Evolutionary conservation across 2,888 invertebrate genomes (phyloP).

Genomic region (Drosophila vallismaia): DNA sequence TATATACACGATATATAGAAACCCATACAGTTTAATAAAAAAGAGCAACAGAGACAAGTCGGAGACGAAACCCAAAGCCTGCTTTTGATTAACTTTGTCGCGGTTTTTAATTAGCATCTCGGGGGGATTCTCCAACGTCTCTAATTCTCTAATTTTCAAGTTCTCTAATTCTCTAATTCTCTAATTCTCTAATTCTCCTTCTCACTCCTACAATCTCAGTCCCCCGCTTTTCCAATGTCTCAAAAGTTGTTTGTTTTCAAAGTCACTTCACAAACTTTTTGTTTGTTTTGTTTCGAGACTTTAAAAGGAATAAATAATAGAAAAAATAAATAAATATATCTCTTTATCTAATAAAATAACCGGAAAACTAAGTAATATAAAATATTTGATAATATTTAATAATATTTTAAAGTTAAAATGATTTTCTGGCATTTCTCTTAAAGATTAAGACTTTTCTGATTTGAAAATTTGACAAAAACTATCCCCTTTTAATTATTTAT

Average conservation of each 20-base stretch:
- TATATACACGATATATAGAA: background rate
- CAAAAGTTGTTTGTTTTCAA: slow-evolving; percentile 2
- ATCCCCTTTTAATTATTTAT: too few species aligned
- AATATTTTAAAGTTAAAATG: too few species aligned
- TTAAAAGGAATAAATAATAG: background rate
- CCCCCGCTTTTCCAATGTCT: too few species aligned
- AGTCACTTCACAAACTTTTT: slow-evolving; percentile 22
- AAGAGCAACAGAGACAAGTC: background rate
- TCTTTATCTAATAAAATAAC: too few species aligned
- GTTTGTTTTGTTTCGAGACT: slow-evolving; percentile 1
- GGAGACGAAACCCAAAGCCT: slow-evolving; percentile 1
- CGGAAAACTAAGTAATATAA: too few species aligned
- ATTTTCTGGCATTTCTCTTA: too few species aligned
- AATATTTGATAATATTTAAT: too few species aligned
- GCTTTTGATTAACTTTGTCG: slow-evolving; percentile 42
- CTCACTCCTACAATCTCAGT: too few species aligned
- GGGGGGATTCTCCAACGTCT: background rate
- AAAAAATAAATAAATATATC: too few species aligned
- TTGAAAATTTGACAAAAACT: too few species aligned
- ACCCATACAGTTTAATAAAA: background rate
- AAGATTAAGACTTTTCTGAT: too few species aligned
- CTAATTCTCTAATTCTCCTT: background rate
- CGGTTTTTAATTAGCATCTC: slow-evolving; percentile 42
- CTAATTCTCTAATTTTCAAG: background rate
- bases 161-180: background rate